Evolutionary conservation across 2,888 invertebrate species (phyloP).

Genomic region (Cetonia aurata): DNA sequence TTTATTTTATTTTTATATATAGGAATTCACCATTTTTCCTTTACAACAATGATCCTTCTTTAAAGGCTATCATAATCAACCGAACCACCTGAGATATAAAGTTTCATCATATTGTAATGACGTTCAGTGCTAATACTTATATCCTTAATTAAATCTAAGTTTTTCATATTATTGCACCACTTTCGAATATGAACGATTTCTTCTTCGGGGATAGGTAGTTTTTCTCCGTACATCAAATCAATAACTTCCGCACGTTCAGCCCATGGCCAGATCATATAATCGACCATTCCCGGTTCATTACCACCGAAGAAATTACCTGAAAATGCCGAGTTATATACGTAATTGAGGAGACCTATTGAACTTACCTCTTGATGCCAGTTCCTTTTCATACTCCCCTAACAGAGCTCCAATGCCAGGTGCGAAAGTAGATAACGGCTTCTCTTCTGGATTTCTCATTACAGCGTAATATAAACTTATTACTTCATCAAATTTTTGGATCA

Average conservation of each 20-base stretch:
- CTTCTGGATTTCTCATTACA: constrained; percentile 53
- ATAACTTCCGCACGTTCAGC: constrained; percentile 58
- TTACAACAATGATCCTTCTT: neutral
- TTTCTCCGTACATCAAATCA: constrained; percentile 54
- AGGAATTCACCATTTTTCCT: no score
- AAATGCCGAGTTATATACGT: neutral
- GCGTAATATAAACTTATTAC: constrained; percentile 54
- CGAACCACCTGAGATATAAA: neutral
- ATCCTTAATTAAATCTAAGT: constrained; percentile 22
- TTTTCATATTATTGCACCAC: constrained; percentile 30
- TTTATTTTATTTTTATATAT: no score
- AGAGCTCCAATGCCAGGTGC: constrained; percentile 55
- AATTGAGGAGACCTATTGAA: neutral
- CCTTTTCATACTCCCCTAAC: constrained; percentile 60
- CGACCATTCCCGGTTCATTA: constrained; percentile 49
- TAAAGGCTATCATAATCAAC: constrained; percentile 29
- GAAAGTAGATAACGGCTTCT: constrained; percentile 59
- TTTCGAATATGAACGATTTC: constrained; percentile 12
- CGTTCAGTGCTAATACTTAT: constrained; percentile 8
- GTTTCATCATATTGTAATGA: constrained; percentile 1
- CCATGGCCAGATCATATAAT: constrained; percentile 64
- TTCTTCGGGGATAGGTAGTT: constrained; percentile 52
- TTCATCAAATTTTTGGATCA: constrained; percentile 59
- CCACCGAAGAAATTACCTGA: constrained; percentile 47
- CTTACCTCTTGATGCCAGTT: constrained; percentile 54